Conservation (phyloP, 1,140 invertebrate genomes). For the Rhyzopertha dominica region DNA sequence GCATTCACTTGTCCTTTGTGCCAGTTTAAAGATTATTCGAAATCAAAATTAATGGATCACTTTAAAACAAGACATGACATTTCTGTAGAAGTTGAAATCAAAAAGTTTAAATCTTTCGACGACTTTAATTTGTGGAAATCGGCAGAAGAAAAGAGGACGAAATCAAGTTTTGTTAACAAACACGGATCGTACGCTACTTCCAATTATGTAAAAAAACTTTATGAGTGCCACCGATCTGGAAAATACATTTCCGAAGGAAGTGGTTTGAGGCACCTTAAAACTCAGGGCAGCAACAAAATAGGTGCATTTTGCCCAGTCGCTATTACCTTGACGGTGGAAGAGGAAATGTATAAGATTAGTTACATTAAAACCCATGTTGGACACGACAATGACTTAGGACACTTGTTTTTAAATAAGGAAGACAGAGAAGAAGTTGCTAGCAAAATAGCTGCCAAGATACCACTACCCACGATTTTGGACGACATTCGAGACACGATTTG, state of each 20-base stretch:
- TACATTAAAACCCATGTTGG: slow-evolving; percentile 21
- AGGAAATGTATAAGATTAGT: slow-evolving; percentile 6
- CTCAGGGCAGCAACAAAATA: slow-evolving; percentile 16
- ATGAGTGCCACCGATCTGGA: slow-evolving; percentile 18
- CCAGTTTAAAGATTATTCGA: background rate
- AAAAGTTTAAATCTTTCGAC: background rate
- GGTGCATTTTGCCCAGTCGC: slow-evolving; percentile 19
- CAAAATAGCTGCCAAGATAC: slow-evolving; percentile 19
- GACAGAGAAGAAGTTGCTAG: background rate
- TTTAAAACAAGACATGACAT: background rate
- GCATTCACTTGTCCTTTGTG: too few species aligned
- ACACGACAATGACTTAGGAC: slow-evolving; percentile 18
- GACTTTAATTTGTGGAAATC: slow-evolving; percentile 6
- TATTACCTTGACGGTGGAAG: background rate
- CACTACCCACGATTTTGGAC: slow-evolving; percentile 23
- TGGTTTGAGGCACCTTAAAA: slow-evolving; percentile 12
- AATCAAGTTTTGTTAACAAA: slow-evolving; percentile 1
- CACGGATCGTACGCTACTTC: slow-evolving; percentile 1
- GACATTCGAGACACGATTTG: slow-evolving; percentile 12
- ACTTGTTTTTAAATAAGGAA: slow-evolving; percentile 19
- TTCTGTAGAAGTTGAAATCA: slow-evolving; percentile 1
- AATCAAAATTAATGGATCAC: slow-evolving; percentile 1
- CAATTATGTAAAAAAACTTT: slow-evolving; percentile 5
- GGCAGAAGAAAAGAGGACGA: slow-evolving; percentile 6
- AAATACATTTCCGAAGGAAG: slow-evolving; percentile 12